Percentiles rank a stretch among this genome's conserved stretches.
phyloP scores from a whole-genome alignment of 2,113 vertebrate species.

The Calypte anna region DNA sequence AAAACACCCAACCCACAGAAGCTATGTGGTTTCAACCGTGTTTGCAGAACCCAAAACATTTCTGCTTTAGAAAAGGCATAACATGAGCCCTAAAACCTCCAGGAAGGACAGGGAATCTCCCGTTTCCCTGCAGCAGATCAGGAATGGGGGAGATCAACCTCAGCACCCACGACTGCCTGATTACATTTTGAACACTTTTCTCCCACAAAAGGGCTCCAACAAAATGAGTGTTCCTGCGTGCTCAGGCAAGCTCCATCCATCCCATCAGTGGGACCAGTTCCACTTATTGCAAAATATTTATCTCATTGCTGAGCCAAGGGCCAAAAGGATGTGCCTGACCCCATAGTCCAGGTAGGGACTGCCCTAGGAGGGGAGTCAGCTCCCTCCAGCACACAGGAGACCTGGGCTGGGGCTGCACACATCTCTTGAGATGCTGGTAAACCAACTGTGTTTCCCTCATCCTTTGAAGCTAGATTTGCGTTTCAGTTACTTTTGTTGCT shows the following conservation, averaged over 20 bases:
- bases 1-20: not conserved
- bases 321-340: not conserved
- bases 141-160: not conserved
- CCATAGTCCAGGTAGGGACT: not conserved
- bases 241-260: not conserved
- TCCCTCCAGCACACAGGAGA: not conserved
- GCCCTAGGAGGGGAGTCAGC: not conserved
- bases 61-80: not conserved
- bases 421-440: not conserved
- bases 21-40: not conserved
- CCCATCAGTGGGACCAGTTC: not conserved
- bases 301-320: not conserved
- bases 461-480: slow-evolving; percentile 46
- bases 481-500: slow-evolving; percentile 32
- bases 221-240: not conserved
- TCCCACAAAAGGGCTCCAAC: not conserved
- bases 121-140: not conserved
- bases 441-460: slow-evolving; percentile 21
- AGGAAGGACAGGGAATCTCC: not conserved
- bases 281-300: not conserved
- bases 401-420: not conserved
- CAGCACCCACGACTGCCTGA: not conserved
- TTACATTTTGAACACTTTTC: not conserved
- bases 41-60: not conserved
- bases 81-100: not conserved